Evolutionary conservation across 2,797 vertebrate genomes (phyloP).

Genomic region (Micrastur ruficollis): DNA sequence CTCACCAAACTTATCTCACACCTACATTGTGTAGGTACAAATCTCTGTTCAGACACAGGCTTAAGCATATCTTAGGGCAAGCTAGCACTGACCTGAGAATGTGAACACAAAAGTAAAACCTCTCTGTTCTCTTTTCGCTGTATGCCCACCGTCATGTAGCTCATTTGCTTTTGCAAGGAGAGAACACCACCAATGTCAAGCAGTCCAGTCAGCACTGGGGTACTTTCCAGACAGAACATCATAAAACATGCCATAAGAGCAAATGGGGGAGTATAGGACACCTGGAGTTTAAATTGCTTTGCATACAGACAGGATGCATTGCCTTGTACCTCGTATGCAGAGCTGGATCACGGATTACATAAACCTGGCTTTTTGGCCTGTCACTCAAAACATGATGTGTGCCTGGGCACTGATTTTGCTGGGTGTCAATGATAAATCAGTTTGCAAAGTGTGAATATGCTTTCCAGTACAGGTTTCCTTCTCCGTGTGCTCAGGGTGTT

Average conservation of each 20-base stretch:
- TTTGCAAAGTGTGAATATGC: not conserved
- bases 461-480: not conserved
- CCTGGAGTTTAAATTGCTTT: not conserved
- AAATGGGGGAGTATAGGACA: not conserved
- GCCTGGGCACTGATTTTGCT: not conserved
- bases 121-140: not conserved
- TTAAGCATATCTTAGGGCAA: not conserved
- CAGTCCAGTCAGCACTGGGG: accelerated
- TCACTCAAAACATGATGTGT: not conserved
- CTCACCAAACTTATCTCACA: not conserved
- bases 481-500: not conserved
- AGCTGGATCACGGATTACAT: not conserved
- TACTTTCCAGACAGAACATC: not conserved
- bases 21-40: not conserved
- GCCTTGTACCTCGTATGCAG: not conserved
- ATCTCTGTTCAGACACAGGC: not conserved
- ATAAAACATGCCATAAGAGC: not conserved
- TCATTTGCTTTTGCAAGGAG: not conserved
- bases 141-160: not conserved
- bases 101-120: not conserved
- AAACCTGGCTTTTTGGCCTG: not conserved
- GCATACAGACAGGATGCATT: not conserved
- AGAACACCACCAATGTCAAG: not conserved
- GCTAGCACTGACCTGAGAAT: not conserved
- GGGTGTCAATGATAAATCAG: not conserved